Evolutionary conservation across 2,113 vertebrate genomes (phyloP).

Genomic region (Microcebus tavaratra): DNA sequence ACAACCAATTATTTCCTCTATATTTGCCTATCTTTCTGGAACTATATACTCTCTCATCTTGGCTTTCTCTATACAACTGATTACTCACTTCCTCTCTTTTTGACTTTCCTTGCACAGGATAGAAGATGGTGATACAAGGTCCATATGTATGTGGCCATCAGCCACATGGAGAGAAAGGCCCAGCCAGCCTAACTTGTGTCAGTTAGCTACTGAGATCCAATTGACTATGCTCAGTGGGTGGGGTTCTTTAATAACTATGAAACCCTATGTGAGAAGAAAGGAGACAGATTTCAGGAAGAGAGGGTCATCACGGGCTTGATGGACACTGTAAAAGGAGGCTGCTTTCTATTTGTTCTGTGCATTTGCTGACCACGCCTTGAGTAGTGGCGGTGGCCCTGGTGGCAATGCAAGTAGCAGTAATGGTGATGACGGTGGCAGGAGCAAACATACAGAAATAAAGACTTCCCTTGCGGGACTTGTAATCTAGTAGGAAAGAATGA

Average conservation of each 20-base stretch:
- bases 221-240: background rate
- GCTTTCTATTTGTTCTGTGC: background rate
- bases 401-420: too few species aligned
- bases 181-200: background rate
- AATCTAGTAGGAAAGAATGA: background rate
- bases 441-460: background rate
- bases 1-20: background rate
- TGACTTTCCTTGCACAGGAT: background rate
- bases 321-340: background rate
- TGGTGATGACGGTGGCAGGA: background rate
- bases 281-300: background rate
- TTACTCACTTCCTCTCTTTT: background rate
- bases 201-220: background rate
- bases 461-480: background rate
- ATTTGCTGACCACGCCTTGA: background rate
- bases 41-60: background rate
- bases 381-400: background rate
- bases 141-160: background rate
- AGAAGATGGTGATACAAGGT: background rate
- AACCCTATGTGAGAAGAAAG: background rate
- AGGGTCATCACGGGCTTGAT: background rate
- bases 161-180: background rate
- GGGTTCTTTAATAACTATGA: background rate
- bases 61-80: background rate
- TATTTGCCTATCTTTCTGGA: background rate